Evolutionary conservation across 2,888 invertebrate genomes (phyloP).

Genomic region (Nineta flava): DNA sequence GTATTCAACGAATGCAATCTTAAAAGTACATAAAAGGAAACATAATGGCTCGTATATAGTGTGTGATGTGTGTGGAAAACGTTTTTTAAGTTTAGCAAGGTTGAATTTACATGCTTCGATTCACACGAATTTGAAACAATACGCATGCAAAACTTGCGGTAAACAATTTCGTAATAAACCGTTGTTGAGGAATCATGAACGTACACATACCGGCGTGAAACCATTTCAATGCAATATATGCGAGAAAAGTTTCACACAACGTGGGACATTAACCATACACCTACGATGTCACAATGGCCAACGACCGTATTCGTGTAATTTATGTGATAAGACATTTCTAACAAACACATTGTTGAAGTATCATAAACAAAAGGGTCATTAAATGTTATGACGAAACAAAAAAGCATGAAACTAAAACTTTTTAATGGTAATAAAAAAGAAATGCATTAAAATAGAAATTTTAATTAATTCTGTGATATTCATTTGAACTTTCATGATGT

Average conservation of each 20-base stretch:
- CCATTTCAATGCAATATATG: constrained; percentile 37
- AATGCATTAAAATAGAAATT: too few species aligned
- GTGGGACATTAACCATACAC: constrained; percentile 33
- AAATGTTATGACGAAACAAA: constrained; percentile 11
- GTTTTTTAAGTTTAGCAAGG: constrained; percentile 11
- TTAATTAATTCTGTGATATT: too few species aligned
- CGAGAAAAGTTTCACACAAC: constrained; percentile 36
- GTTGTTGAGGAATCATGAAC: constrained; percentile 31
- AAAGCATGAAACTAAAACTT: neutral
- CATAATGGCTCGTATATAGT: constrained; percentile 7
- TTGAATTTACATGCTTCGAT: constrained; percentile 21
- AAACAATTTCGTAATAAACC: constrained; percentile 26
- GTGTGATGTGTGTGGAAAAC: constrained; percentile 19
- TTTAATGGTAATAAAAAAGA: too few species aligned
- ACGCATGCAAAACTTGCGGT: constrained; percentile 20
- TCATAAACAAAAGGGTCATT: constrained; percentile 26
- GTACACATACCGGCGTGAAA: constrained; percentile 34
- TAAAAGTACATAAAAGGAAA: constrained; percentile 3
- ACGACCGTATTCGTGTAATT: constrained; percentile 22
- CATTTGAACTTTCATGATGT: too few species aligned
- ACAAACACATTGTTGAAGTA: constrained; percentile 19
- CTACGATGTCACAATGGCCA: constrained; percentile 36
- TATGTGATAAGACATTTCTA: constrained; percentile 21
- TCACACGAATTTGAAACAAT: constrained; percentile 15
- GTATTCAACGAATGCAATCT: constrained; percentile 12